Percentiles rank a stretch among this genome's conserved stretches.
These are phyloP conservation scores for Geophilus truncorum DNA, from an alignment of 2,888 invertebrate genomes.

Conservation along the genomic window DNA sequence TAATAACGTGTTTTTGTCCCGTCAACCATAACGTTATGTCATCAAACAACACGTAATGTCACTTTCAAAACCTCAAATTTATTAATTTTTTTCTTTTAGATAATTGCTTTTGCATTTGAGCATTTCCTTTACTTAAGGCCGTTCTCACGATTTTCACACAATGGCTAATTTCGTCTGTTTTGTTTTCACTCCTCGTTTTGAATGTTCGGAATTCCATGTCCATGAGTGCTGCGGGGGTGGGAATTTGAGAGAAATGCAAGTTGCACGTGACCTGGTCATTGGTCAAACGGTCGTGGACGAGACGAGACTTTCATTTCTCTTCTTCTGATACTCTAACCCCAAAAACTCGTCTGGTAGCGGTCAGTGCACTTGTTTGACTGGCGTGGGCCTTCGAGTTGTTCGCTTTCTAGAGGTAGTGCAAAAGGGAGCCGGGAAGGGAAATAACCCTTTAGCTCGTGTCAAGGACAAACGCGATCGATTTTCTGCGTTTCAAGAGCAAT, in stretches of 20 bases:
- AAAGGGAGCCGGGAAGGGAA: neutral
- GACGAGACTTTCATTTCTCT: neutral
- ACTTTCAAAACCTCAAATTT: too few relatives aligned
- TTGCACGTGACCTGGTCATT: neutral
- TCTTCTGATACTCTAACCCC: neutral
- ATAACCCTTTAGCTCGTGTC: slow-evolving; percentile 25
- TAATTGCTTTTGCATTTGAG: too few relatives aligned
- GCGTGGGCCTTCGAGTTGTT: neutral
- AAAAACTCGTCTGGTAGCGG: neutral
- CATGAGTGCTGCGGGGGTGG: neutral
- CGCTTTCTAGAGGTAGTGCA: neutral
- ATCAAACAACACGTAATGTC: too few relatives aligned
- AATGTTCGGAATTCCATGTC: neutral
- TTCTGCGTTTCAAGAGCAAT: neutral
- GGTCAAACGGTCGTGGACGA: neutral
- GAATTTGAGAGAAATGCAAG: neutral
- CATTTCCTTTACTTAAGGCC: too few relatives aligned
- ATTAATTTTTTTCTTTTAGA: too few relatives aligned
- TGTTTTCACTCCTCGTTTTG: neutral
- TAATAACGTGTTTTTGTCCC: too few relatives aligned
- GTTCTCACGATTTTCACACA: too few relatives aligned
- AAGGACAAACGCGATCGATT: slow-evolving; percentile 21
- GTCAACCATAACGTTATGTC: too few relatives aligned
- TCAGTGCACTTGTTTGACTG: slow-evolving; percentile 12
- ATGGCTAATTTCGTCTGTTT: neutral